Base-by-base conservation (phyloP, 2,888 invertebrate genomes). In the Zelleria hepariella region DNA sequence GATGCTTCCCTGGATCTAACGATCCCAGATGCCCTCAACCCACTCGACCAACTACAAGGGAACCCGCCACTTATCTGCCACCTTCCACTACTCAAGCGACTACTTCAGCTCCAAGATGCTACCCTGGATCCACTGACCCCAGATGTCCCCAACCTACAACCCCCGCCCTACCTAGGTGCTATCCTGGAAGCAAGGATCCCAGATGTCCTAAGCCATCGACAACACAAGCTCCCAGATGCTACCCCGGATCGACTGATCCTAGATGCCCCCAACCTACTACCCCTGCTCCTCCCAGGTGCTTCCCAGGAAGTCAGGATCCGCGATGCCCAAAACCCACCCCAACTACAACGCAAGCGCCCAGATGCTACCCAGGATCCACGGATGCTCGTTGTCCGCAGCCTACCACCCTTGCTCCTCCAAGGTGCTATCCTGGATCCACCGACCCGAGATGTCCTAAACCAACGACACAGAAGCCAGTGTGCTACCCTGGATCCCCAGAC, bases 361-460 rank as follows among this genome's bases (percentile, higher is more conserved):
- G 54, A 1, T 78, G 74, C 59, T 74, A 65, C 60, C 75, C 75
- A 1, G 74, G 73, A 21, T 67, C 66, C 10, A 65, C 60, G 2
- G 70, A 68, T 58, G 69, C 73, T 3, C 63, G 69, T 20, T 73
- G 73, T 48, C 73, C 71, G n/a, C 62, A 62, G 60, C 66, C 68
- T 1, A 68, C 71, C 15, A 62, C 65, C 18, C 64, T 65, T 10
- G 54, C 62, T 24, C 63, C 63, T 42, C 65, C 64, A 10, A 60
- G 56, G 15, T 73, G 76, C 47, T 71, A 67, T 58, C 81, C 82
- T 25, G 80, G 80, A 48, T 76, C 75, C 1, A 69, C 68, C 5
- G 80, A 84, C 64, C 78, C 78, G 0, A 69, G 69, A 20, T 84
- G 83, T 61, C 6, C 62, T 59, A 4, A 77, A 78, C 63, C 74